Percentiles rank a stretch among this genome's conserved stretches.
phyloP scores from a whole-genome alignment of 2,113 vertebrate genomes.

The Cottus gobio region DNA sequence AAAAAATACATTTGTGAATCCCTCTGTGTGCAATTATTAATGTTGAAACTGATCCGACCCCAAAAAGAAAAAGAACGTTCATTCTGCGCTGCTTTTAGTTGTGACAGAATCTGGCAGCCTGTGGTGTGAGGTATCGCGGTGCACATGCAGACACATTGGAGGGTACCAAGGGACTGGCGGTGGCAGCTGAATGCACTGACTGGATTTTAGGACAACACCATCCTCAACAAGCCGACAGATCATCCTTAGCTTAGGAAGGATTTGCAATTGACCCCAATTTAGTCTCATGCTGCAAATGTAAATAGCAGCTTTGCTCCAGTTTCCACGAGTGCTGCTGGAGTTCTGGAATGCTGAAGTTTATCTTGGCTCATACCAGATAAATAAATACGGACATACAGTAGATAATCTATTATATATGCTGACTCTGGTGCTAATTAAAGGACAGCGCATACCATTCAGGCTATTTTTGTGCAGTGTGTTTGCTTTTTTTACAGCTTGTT shows the following conservation, averaged over 20 bases:
- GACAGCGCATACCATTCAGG: neutral
- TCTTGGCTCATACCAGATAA: neutral
- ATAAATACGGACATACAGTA: neutral
- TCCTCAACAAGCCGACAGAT: constrained; percentile 33
- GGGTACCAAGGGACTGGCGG: constrained; percentile 2
- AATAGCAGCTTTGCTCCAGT: constrained; percentile 29
- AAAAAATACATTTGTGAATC: neutral
- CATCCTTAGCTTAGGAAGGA: constrained; percentile 39
- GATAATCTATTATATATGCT: constrained; percentile 6
- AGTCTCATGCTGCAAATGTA: constrained; percentile 7
- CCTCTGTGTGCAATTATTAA: neutral
- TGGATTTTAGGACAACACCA: constrained; percentile 28
- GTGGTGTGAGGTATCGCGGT: neutral
- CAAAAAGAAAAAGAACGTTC: neutral
- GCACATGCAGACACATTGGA: constrained; percentile 6
- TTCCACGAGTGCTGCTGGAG: neutral
- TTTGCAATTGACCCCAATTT: constrained; percentile 66
- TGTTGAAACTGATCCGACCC: neutral
- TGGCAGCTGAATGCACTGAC: constrained; percentile 15
- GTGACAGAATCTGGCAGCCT: neutral
- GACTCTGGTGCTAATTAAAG: neutral
- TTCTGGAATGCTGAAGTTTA: neutral
- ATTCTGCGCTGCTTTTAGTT: neutral
- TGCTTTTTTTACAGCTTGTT: neutral
- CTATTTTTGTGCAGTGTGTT: constrained; percentile 8